These are phyloP conservation scores for Felis catus DNA, from an alignment of 2,113 vertebrate genomes.

Conservation along the genomic window DNA sequence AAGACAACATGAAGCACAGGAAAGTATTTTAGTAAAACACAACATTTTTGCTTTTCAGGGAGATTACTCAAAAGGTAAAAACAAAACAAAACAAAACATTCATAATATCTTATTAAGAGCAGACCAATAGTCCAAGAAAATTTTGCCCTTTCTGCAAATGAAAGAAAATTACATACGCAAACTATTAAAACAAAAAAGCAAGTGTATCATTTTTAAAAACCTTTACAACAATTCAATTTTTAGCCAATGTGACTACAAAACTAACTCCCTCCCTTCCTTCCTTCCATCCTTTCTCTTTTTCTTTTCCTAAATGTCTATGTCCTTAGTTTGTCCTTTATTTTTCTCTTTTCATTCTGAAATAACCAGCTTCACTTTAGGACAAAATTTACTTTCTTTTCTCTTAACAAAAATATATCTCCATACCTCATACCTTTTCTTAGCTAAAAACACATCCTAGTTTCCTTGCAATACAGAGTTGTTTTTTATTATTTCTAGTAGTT, in stretches of 20 bases:
- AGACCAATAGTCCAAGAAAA: not conserved
- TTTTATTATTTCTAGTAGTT: not conserved
- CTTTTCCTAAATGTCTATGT: not conserved
- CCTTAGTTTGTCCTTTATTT: not conserved
- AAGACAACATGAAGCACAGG: not conserved
- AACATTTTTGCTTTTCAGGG: not conserved
- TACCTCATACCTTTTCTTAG: not conserved
- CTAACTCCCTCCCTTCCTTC: not conserved
- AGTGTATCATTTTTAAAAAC: not conserved
- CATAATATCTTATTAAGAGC: not conserved
- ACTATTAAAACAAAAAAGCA: not conserved
- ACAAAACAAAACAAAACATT: not conserved
- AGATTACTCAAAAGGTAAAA: not conserved
- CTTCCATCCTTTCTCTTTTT: not conserved
- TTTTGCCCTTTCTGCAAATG: not conserved
- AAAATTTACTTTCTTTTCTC: not conserved
- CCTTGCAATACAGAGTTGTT: not conserved
- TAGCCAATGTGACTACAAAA: not conserved
- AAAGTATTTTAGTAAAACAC: not conserved
- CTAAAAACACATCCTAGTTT: not conserved
- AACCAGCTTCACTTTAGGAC: not conserved
- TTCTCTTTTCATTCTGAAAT: not conserved
- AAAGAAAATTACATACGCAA: not conserved
- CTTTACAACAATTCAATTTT: not conserved
- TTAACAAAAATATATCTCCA: not conserved